These are phyloP conservation scores for Cephalopachus bancanus DNA, from an alignment of 2,797 vertebrate genomes.

Conservation along the genomic window DNA sequence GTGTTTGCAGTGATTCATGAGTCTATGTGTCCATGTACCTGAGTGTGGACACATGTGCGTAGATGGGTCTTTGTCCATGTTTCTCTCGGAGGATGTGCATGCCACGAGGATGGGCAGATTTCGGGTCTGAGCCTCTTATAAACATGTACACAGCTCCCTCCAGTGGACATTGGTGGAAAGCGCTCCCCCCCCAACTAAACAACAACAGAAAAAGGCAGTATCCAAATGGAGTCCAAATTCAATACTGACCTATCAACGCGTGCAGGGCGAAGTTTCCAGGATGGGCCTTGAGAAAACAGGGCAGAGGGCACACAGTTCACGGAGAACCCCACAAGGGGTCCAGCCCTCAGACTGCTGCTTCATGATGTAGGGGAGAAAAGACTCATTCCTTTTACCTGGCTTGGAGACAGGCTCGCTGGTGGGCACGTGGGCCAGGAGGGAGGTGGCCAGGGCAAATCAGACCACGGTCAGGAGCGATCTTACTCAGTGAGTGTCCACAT, in stretches of 20 bases:
- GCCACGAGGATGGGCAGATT: not conserved
- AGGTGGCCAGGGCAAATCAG: not conserved
- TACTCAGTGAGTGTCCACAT: not conserved
- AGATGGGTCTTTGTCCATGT: slow-evolving; percentile 72
- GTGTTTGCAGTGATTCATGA: not conserved
- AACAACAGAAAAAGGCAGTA: not conserved
- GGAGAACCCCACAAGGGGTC: not conserved
- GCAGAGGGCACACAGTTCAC: not conserved
- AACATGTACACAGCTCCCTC: slow-evolving; percentile 76
- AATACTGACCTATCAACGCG: not conserved
- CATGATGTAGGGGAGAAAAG: not conserved
- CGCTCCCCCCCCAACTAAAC: not conserved
- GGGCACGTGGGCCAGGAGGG: not conserved
- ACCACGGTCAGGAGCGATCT: not conserved
- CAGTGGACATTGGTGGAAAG: slow-evolving; percentile 66
- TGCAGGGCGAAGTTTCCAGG: not conserved
- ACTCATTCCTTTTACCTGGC: not conserved
- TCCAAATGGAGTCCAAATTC: not conserved
- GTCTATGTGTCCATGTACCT: slow-evolving; percentile 41
- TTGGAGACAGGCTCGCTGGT: not conserved
- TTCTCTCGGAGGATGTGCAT: not conserved
- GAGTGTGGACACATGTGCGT: not conserved
- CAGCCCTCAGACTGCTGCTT: not conserved
- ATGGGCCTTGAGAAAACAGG: not conserved
- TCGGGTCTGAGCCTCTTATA: not conserved